phyloP scores from a whole-genome alignment of 2,888 invertebrate genomes.

The Coecobrya sp. region DNA sequence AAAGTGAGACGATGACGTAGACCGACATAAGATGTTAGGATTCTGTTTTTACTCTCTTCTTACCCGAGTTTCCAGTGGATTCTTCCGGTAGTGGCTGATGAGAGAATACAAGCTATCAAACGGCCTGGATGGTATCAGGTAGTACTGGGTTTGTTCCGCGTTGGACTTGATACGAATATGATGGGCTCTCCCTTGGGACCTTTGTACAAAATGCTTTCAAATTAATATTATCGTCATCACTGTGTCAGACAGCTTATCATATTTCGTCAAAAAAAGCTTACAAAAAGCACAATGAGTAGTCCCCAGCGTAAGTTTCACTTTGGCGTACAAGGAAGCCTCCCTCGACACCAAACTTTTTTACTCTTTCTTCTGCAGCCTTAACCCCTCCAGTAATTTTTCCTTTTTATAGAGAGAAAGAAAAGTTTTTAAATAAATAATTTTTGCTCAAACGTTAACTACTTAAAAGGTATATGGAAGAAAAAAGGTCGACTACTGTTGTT shows the following conservation, averaged over 20 bases:
- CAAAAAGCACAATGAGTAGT: conserved; percentile 98
- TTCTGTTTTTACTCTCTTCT: conserved; percentile 66
- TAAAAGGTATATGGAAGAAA: too few species aligned
- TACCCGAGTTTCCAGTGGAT: conserved; percentile 94
- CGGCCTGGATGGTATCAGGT: conserved; percentile 93
- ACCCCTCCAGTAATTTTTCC: conserved; percentile 90
- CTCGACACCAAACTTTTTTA: conserved; percentile 94
- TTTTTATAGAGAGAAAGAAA: neutral
- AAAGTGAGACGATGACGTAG: neutral
- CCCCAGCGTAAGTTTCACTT: conserved; percentile 98
- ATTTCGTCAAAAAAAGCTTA: conserved; percentile 86
- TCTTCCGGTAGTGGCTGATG: conserved; percentile 95
- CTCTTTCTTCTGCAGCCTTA: conserved; percentile 90
- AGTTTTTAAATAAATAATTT: too few species aligned
- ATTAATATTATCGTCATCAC: too few species aligned
- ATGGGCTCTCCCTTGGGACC: conserved; percentile 94
- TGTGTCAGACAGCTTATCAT: too few species aligned
- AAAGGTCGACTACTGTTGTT: too few species aligned
- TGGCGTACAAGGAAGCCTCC: conserved; percentile 97
- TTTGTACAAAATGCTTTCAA: too few species aligned
- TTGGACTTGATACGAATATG: conserved; percentile 97
- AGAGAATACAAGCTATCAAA: conserved; percentile 97
- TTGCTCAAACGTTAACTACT: too few species aligned
- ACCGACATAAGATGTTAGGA: neutral
- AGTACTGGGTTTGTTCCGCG: conserved; percentile 93